Percentiles rank a stretch among this genome's conserved stretches.
Evolutionary conservation across 2,113 vertebrate species (phyloP).

Genomic region (Solenodon paradoxus): DNA sequence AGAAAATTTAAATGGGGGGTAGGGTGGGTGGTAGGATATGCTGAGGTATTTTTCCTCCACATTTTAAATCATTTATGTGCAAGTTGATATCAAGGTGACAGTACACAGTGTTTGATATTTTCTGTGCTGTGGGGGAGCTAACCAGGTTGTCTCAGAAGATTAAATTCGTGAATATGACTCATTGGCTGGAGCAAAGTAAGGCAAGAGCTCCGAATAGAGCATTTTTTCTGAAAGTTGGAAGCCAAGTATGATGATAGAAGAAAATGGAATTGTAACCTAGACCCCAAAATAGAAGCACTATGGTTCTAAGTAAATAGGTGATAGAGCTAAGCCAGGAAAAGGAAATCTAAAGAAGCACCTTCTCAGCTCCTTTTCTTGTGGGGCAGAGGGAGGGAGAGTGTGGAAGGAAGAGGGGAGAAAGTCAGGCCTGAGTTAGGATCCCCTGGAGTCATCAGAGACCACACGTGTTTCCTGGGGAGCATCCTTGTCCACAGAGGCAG

Average conservation of each 20-base stretch:
- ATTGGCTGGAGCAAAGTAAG: slow-evolving; percentile 19
- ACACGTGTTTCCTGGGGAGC: background rate
- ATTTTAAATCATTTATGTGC: slow-evolving; percentile 24
- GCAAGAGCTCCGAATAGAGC: background rate
- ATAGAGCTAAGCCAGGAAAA: background rate
- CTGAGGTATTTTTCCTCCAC: background rate
- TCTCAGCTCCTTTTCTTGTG: background rate
- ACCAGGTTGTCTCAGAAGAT: slow-evolving; percentile 30
- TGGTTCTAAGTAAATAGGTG: background rate
- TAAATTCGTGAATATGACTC: slow-evolving; percentile 26
- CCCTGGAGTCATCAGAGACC: background rate
- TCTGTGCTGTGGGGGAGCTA: background rate
- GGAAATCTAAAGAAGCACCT: background rate
- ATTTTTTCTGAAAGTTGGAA: slow-evolving; percentile 43
- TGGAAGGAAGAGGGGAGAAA: background rate
- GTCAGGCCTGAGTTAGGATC: background rate
- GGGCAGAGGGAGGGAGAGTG: rapidly evolving
- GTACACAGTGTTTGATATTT: background rate
- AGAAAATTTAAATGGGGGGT: background rate
- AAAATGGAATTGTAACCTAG: slow-evolving; percentile 10
- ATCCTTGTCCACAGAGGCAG: background rate
- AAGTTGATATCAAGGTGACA: slow-evolving; percentile 23
- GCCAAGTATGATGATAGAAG: background rate
- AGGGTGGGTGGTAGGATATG: background rate
- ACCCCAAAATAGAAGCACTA: background rate